phyloP scores from a whole-genome alignment of 2,888 invertebrate genomes.

The Epinotia brunnichana region DNA sequence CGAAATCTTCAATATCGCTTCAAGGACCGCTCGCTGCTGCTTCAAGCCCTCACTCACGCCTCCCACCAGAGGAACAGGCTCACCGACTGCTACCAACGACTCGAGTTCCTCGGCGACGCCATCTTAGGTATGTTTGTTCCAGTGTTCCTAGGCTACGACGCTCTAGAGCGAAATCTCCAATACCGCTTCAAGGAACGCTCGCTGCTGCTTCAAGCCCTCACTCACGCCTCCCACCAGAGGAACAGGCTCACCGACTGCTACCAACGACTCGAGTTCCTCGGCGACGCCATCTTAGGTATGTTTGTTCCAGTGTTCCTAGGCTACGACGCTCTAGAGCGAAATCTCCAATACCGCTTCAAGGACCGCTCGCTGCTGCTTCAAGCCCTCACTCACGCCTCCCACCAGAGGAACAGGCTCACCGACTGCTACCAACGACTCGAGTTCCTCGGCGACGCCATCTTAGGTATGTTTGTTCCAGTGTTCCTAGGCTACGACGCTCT shows the following conservation, averaged over 20 bases:
- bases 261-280: conserved; percentile 97
- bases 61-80: too few species aligned
- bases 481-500: too few species aligned
- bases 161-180: conserved; percentile 90
- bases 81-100: too few species aligned
- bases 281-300: conserved; percentile 93
- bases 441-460: too few species aligned
- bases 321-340: conserved; percentile 90
- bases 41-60: too few species aligned
- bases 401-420: conserved; percentile 95
- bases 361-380: conserved; percentile 96
- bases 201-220: conserved; percentile 97
- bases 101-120: conserved; percentile 97
- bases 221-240: conserved; percentile 98
- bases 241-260: conserved; percentile 99
- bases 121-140: conserved; percentile 56
- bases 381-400: conserved; percentile 99
- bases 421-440: too few species aligned
- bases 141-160: conserved; percentile 86
- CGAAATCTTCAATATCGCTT: too few species aligned
- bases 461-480: too few species aligned
- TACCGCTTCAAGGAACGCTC: conserved; percentile 95
- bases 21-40: too few species aligned
- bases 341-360: conserved; percentile 92
- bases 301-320: conserved; percentile 73